These are phyloP conservation scores for Geotrupes spiniger DNA, from an alignment of 2,888 invertebrate species.

Conservation along the genomic window DNA sequence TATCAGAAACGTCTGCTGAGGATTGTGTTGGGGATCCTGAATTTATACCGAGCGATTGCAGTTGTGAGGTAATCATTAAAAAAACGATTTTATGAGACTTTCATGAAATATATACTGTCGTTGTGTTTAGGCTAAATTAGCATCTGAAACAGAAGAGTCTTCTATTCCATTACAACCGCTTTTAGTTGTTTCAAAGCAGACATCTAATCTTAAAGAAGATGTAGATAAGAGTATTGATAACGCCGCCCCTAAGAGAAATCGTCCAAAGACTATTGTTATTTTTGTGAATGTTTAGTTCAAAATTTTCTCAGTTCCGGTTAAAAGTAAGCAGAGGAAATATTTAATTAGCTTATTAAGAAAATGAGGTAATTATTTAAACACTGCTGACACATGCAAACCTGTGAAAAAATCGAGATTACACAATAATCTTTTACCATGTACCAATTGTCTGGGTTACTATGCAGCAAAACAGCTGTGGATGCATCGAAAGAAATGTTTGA, in stretches of 20 bases:
- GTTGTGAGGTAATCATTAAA: too few species aligned
- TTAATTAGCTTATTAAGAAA: neutral
- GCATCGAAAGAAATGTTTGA: neutral
- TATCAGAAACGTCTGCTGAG: too few species aligned
- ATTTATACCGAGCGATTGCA: too few species aligned
- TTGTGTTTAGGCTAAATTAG: too few species aligned
- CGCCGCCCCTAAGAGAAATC: neutral
- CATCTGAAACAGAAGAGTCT: too few species aligned
- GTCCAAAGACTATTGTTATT: neutral
- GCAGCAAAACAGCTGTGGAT: neutral
- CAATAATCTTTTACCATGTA: neutral
- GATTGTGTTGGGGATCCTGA: too few species aligned
- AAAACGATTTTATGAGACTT: too few species aligned
- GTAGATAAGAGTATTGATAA: too few species aligned
- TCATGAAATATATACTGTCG: too few species aligned
- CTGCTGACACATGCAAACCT: neutral
- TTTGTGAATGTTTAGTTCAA: neutral
- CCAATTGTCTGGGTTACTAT: neutral
- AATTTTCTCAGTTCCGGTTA: neutral
- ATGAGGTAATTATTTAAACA: neutral
- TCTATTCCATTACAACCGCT: too few species aligned
- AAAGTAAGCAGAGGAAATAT: neutral
- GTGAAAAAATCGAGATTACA: neutral
- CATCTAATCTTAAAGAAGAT: too few species aligned
- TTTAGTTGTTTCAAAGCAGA: too few species aligned